Evolutionary conservation across 2,113 vertebrate genomes (phyloP).

Genomic region (Atractosteus spatula): DNA sequence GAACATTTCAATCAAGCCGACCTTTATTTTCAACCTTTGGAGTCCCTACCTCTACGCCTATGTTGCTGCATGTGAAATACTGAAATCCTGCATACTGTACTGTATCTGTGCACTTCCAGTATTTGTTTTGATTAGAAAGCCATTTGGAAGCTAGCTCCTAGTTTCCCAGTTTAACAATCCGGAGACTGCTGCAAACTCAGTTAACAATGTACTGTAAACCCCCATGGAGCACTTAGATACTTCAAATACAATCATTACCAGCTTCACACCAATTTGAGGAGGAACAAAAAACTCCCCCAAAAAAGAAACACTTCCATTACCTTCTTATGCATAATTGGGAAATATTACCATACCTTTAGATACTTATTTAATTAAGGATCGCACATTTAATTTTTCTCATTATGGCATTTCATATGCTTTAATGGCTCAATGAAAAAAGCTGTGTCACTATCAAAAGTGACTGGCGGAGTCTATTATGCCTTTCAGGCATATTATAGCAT

Average conservation of each 20-base stretch:
- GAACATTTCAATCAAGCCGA: no score
- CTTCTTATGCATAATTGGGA: neutral
- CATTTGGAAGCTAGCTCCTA: neutral
- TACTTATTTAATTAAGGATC: neutral
- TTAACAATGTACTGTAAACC: neutral
- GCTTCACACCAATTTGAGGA: neutral
- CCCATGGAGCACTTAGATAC: neutral
- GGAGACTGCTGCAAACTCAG: neutral
- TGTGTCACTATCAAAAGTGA: slow-evolving; percentile 5
- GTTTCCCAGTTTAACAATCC: slow-evolving; percentile 7
- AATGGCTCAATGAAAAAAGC: neutral
- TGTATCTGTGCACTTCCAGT: no score
- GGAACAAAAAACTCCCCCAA: neutral
- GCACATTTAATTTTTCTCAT: neutral
- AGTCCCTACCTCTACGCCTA: no score
- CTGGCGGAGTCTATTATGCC: neutral
- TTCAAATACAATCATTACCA: neutral
- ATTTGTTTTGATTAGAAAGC: slow-evolving; percentile 6
- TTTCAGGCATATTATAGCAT: neutral
- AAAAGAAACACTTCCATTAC: neutral
- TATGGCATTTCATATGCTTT: neutral
- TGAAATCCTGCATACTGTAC: no score
- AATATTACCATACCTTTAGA: slow-evolving; percentile 1
- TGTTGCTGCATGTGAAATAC: no score
- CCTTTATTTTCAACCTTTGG: no score